These are phyloP conservation scores for Aselliscus stoliczkanus DNA, from an alignment of 2,797 vertebrate species.

Conservation along the genomic window DNA sequence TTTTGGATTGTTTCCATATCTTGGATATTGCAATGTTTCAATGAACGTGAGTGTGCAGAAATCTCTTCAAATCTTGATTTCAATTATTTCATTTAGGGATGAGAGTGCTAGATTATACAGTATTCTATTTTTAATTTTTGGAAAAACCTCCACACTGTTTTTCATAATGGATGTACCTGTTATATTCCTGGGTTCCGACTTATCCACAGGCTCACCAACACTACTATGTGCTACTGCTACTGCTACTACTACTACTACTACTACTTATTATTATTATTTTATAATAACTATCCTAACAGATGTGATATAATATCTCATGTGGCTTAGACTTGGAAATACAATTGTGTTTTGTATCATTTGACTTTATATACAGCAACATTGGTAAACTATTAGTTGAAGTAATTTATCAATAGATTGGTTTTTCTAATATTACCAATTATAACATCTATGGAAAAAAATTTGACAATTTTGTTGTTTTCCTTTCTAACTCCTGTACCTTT, in stretches of 20 bases:
- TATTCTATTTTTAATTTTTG: neutral
- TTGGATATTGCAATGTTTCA: neutral
- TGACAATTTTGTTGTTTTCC: neutral
- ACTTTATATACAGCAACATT: neutral
- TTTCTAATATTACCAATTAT: neutral
- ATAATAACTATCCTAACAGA: neutral
- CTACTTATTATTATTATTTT: neutral
- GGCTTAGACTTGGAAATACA: neutral
- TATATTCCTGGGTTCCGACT: neutral
- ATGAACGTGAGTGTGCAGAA: neutral
- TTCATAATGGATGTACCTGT: neutral
- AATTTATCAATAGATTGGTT: neutral
- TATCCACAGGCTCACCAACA: neutral
- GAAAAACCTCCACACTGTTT: neutral
- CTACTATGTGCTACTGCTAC: no score
- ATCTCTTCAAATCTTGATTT: neutral
- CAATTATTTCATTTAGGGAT: neutral
- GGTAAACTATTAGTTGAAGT: neutral
- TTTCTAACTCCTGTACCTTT: neutral
- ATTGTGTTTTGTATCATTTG: neutral
- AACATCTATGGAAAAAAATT: neutral
- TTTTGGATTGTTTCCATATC: no score
- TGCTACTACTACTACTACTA: no score
- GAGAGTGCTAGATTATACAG: neutral
- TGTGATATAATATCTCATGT: neutral